Evolutionary conservation across 2,113 vertebrate genomes (phyloP), one percentile per base, ranked within the genome.

Genomic region (Hystrix cristata): DNA sequence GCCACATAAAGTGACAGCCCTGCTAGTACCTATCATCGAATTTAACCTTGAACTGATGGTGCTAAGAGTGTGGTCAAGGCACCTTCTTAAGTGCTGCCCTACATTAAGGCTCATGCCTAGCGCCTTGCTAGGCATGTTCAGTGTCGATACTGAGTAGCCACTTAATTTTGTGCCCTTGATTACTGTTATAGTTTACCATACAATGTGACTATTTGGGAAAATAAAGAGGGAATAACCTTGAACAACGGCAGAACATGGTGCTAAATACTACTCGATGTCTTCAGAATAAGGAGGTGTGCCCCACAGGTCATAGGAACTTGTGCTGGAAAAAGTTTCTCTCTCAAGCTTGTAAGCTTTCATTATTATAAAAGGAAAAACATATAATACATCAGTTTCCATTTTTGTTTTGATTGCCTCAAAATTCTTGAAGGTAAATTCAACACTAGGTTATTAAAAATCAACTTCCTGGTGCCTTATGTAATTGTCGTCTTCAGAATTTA

Each of bases 31-130:
- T 83, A 8, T 93, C 51, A 48, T 59, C 65, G 69, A 82, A 83
- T 83, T 91, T 82, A 92, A 74, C 90, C 89, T 84, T 90, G 83
- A 83, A 46, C 23, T 74, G 87, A 51, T n/a, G 59, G 12, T 78
- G 34, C 79, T 91, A 27, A 95, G 59, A 71, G 6, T 62, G 27
- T 51, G 25, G 29, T 18, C 29, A 60, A 62, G 19, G 34, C 19
- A 38, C 25, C 59, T 78, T 94, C 51, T 10, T 48, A 29, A 62
- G 34, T 46, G 51, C 62, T 55, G 0, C 38, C 18, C 4, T n/a
- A 64, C 34, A 46, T 27, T 64, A 15, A 7, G 38, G 81, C 84
- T 21, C 7, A 1, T 14, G 25, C 53, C n/a, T 92, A 43, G 46
- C 60, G 4, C 13, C 25, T 59, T 79, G 31, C 34, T 19, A 38